Conservation (phyloP, 1,140 invertebrate genomes). For the Helicoverpa armigera region DNA sequence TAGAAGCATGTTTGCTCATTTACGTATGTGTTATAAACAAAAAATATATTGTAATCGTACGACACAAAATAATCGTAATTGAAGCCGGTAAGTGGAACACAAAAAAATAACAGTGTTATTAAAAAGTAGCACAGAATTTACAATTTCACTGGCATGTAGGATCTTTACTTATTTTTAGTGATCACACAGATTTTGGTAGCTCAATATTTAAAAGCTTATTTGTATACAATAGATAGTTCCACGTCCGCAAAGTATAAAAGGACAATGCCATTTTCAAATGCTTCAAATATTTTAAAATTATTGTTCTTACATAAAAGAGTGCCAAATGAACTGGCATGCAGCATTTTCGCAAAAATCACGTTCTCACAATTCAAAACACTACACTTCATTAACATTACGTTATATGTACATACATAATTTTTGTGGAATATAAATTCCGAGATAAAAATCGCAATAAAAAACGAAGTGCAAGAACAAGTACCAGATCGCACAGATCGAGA, state of each 20-base stretch:
- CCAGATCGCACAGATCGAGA: not conserved
- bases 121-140: no score
- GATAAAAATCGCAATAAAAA: constrained; percentile 19
- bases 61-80: no score
- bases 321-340: not conserved
- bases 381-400: constrained; percentile 13
- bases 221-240: constrained; percentile 28
- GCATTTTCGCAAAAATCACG: not conserved
- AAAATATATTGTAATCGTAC: no score
- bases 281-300: constrained; percentile 18
- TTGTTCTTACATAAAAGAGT: constrained; percentile 32
- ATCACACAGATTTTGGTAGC: no score
- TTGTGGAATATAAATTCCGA: constrained; percentile 11
- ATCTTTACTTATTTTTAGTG: no score
- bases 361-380: not conserved
- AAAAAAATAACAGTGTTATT: no score
- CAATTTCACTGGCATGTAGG: no score
- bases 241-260: constrained; percentile 52
- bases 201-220: no score
- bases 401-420: constrained; percentile 9
- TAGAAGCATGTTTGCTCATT: no score
- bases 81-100: no score
- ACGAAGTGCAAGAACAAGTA: constrained; percentile 1
- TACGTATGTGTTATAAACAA: no score
- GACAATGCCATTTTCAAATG: constrained; percentile 43